phyloP scores from a whole-genome alignment of 2,113 vertebrate species.

The Erythrocebus patas region DNA sequence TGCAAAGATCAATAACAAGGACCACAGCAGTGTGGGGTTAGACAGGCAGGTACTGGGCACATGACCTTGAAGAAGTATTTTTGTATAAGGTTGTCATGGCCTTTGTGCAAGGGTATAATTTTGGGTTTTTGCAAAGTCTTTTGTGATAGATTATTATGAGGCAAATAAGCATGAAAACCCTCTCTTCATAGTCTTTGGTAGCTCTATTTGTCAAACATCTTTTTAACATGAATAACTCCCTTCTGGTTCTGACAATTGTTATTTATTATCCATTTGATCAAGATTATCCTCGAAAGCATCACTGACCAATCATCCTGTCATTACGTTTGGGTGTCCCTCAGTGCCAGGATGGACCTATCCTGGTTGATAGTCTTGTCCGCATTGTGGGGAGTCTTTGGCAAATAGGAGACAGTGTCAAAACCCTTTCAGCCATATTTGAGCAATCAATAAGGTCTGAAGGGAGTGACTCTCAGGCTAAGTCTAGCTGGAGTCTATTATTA shows the following conservation, averaged over 20 bases:
- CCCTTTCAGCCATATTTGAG: background rate
- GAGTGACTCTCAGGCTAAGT: background rate
- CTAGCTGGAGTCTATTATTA: background rate
- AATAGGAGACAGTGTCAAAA: background rate
- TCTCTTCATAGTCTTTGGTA: background rate
- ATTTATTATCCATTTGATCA: background rate
- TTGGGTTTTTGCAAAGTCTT: background rate
- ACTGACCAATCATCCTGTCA: background rate
- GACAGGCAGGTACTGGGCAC: background rate
- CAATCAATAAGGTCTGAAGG: background rate
- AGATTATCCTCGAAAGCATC: background rate
- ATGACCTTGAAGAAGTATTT: background rate
- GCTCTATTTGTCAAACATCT: background rate
- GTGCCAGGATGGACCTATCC: too few species aligned
- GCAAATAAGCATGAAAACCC: background rate
- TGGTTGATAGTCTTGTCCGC: background rate
- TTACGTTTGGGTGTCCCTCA: background rate
- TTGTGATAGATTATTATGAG: background rate
- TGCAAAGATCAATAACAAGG: background rate
- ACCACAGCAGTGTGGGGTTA: background rate
- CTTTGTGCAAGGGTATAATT: background rate
- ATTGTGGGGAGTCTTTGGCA: background rate
- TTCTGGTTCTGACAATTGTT: background rate
- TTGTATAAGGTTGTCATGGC: background rate
- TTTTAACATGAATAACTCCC: background rate